Evolutionary conservation across 2,888 invertebrate genomes (phyloP).

Genomic region (Cheilosia impressa): DNA sequence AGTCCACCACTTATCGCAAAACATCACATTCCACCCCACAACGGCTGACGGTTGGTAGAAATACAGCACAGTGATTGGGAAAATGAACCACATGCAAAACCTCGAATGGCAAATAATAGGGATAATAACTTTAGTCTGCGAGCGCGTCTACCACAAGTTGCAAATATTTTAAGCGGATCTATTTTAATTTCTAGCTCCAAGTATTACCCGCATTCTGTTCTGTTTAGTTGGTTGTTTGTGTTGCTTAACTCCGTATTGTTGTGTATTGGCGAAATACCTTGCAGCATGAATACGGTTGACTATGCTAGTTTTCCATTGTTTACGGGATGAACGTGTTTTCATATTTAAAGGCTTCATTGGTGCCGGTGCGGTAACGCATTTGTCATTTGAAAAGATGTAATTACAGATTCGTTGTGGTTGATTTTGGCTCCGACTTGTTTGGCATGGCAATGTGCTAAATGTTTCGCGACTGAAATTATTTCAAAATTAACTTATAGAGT

Average conservation of each 20-base stretch:
- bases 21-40: slow-evolving; percentile 6
- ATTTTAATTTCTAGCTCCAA: slow-evolving; percentile 44
- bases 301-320: background rate
- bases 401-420: slow-evolving; percentile 12
- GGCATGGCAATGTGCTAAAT: slow-evolving; percentile 7
- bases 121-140: slow-evolving; percentile 45
- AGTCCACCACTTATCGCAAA: background rate
- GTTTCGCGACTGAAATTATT: background rate
- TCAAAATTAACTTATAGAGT: background rate
- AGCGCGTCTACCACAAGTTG: slow-evolving; percentile 51
- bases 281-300: background rate
- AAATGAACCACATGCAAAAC: slow-evolving; percentile 58
- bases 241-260: background rate
- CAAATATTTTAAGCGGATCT: slow-evolving; percentile 52
- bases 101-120: slow-evolving; percentile 57
- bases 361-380: slow-evolving; percentile 4
- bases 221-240: background rate
- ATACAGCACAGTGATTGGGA: slow-evolving; percentile 30
- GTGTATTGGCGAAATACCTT: slow-evolving; percentile 22
- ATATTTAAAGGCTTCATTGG: slow-evolving; percentile 16
- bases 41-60: background rate
- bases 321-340: slow-evolving; percentile 1
- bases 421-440: slow-evolving; percentile 1
- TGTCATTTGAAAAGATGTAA: slow-evolving; percentile 14
- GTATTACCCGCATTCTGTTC: slow-evolving; percentile 15